phyloP scores from a whole-genome alignment of 2,113 vertebrate species.

The Podiceps cristatus region DNA sequence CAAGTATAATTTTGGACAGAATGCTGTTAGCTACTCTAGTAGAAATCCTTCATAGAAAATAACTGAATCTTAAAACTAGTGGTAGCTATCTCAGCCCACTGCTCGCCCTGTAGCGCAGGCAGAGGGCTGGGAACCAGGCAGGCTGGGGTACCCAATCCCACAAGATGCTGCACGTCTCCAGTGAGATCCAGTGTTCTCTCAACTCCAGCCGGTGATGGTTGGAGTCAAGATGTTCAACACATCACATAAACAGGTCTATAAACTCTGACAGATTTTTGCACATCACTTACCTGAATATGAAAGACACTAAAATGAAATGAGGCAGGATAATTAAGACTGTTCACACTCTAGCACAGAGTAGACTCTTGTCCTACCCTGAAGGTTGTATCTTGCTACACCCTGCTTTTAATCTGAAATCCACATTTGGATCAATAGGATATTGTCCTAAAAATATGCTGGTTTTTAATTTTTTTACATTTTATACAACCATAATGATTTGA shows the following conservation, averaged over 20 bases:
- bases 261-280: not conserved
- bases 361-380: not conserved
- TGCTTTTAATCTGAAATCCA: not conserved
- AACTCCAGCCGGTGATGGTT: not conserved
- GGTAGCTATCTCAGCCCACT: not conserved
- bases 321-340: not conserved
- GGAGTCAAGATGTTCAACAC: not conserved
- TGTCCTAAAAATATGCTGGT: not conserved
- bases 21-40: not conserved
- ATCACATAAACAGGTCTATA: not conserved
- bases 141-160: not conserved
- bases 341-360: not conserved
- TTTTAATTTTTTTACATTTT: not conserved
- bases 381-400: not conserved
- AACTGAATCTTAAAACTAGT: not conserved
- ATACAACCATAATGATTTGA: not conserved
- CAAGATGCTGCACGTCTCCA: not conserved
- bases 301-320: conserved; percentile 27
- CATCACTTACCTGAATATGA: conserved; percentile 45
- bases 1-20: not conserved
- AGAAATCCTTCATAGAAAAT: not conserved
- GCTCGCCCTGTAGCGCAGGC: not conserved
- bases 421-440: not conserved
- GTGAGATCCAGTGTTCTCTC: not conserved
- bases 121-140: not conserved